Evolutionary conservation across 2,888 invertebrate genomes (phyloP), one percentile per base, ranked within the genome.

Genomic region (Netelia melanura): DNA sequence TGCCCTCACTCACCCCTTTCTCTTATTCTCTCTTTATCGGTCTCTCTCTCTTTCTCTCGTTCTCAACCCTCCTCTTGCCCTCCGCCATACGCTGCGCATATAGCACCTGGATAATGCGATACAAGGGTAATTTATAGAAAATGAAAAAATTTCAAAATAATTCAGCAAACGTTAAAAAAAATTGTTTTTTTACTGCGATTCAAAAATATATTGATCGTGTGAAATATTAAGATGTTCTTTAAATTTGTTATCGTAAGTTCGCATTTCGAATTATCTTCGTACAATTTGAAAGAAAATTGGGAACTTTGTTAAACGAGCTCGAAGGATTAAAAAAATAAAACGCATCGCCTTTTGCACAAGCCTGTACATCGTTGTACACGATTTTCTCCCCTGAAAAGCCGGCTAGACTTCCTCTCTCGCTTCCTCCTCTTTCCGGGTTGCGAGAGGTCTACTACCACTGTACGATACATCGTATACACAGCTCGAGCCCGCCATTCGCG

Each of bases 1-100:
- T 94, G 93, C 92, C 91, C 89, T 90, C 92, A 94, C 94, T 93
- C 92, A 94, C 93, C 93, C 93, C 90, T 93, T 90, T 94, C 68
- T 58, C 67, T 65, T 58, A n/a, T 48, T 8, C 68, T 67, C 54
- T 21, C 38, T 43, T 64, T 68, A 56, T 17, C 68, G 44, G 6
- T 38, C 48, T 68, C n/a, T 10, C 1, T 56, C 67, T 58, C 77
- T 30, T 30, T n/a, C 78, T 44, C 58, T 21, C n/a, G 48, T 71
- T 71, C 62, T 21, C 6, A 38, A 38, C 38, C 38, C 38, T 38
- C 62, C 54, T 71, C 79, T 71, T 64, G 56, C 80, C 65, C 67
- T 67, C 58, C 38, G 58, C 67, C 64, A 56, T 74, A 67, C n/a
- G 38, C 23, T 61, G 2, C 23, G 14, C 23, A 17, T 23, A 23